Base-by-base conservation (phyloP, 2,797 vertebrate species). In the Naso thynnoides region DNA sequence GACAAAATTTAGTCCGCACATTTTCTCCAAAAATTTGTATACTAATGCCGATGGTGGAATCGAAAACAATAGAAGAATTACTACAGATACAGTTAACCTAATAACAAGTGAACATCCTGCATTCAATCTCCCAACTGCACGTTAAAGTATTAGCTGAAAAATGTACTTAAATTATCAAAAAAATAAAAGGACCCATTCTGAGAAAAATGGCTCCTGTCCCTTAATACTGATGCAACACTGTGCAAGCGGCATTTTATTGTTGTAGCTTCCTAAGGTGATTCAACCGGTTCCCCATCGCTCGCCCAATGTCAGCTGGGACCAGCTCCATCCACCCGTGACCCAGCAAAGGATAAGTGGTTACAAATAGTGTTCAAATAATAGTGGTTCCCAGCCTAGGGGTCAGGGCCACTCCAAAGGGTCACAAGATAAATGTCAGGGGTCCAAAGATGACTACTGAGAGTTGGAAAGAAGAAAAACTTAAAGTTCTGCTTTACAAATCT, bases 21-120 rank as follows among this genome's bases (percentile, higher is more conserved):
- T 70, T 74, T 69, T 69, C 14, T 62, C 1, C 13, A n/a, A 57
- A 73, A 24, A 42, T 49, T 6, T 64, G 44, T 15, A 47, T 27
- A n/a, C 24, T 55, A 50, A 44, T 42, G 44, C 31, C 0, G 5
- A 39, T 29, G 42, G 54, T 54, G 23, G 29, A 29, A 19, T 24
- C 18, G 47, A 63, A 23, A 31, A 41, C 0, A 8, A 13, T 42
- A n/a, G 6, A 27, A 6, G 6, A 58, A 49, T 45, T 52, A 5
- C 13, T 53, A 16, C 15, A 42, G n/a, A 55, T 38, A 6, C 33
- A 11, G 33, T 36, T 50, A 33, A 11, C 48, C 16, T 1, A 5
- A 16, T 44, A 24, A 26, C 36, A 45, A 29, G 8, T 58, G 24
- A 59, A 52, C 9, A 31, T 26, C 16, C n/a, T 45, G 27, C 27